These are phyloP conservation scores for Heteronetta atricapilla DNA, from an alignment of 2,113 vertebrate species.

Conservation along the genomic window DNA sequence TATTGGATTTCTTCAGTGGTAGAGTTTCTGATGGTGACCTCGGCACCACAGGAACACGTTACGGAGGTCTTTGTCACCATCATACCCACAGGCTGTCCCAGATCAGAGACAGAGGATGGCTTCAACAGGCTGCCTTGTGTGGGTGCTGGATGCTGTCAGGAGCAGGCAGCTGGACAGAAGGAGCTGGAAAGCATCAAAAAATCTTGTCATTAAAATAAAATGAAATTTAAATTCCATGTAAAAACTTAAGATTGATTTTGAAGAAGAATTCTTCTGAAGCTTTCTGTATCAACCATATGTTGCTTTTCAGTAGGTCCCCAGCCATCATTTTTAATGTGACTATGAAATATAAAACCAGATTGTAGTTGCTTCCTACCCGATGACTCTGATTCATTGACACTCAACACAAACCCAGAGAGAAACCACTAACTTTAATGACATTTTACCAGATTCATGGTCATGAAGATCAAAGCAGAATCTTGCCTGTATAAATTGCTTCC, in stretches of 20 bases:
- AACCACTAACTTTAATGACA: neutral
- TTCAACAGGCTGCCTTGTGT: too few species aligned
- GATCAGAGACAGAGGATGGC: neutral
- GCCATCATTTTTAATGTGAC: neutral
- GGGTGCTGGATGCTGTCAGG: neutral
- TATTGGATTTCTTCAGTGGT: neutral
- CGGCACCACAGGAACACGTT: neutral
- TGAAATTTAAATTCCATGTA: neutral
- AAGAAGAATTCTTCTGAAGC: neutral
- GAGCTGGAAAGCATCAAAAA: neutral
- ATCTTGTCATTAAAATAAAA: neutral
- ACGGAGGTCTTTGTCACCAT: neutral
- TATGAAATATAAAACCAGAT: neutral
- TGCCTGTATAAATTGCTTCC: neutral
- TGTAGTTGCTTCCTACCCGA: neutral
- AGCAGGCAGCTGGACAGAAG: neutral
- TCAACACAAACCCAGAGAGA: neutral
- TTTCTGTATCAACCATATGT: neutral
- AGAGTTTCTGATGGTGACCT: neutral
- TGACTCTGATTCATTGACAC: neutral
- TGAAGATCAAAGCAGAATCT: neutral
- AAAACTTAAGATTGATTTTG: neutral
- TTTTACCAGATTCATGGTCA: neutral
- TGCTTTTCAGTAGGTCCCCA: neutral
- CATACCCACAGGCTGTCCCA: neutral